phyloP scores from a whole-genome alignment of 2,797 vertebrate species.

The Sebastes aleutianus region DNA sequence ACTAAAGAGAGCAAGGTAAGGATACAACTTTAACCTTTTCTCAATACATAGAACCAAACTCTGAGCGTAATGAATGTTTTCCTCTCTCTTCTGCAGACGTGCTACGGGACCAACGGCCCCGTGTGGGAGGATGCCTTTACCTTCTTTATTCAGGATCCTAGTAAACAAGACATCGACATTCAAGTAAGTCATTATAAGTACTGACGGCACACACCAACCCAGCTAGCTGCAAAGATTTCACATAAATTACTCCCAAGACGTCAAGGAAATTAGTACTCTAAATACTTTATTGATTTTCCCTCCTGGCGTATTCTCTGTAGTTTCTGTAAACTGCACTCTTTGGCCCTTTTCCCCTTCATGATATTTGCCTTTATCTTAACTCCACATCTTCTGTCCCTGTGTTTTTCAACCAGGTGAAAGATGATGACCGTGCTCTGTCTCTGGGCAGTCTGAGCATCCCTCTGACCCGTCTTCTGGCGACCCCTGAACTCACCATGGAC shows the following conservation, averaged over 20 bases:
- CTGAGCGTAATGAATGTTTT: not conserved
- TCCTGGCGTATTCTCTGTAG: not conserved
- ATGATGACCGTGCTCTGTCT: slow-evolving; percentile 85
- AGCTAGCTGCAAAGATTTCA: not conserved
- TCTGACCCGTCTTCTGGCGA: slow-evolving; percentile 81
- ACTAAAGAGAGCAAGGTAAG: slow-evolving; percentile 91
- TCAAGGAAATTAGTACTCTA: not conserved
- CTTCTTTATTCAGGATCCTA: slow-evolving; percentile 93
- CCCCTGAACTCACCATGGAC: slow-evolving; percentile 86
- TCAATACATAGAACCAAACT: not conserved
- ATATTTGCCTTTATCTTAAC: not conserved
- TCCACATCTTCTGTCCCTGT: not conserved
- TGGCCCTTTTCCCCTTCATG: not conserved
- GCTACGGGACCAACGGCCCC: slow-evolving; percentile 83
- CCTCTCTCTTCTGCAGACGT: slow-evolving; percentile 73
- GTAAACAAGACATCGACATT: slow-evolving; percentile 88
- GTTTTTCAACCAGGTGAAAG: slow-evolving; percentile 85
- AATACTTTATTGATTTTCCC: not conserved
- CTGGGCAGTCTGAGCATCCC: slow-evolving; percentile 87
- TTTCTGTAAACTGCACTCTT: not conserved
- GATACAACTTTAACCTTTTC: not conserved
- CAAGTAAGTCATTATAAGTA: slow-evolving; percentile 76
- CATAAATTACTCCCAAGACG: not conserved
- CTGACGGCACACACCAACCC: not conserved
- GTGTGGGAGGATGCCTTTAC: slow-evolving; percentile 94